Base-by-base conservation (phyloP, 2,113 vertebrate species). In the Rhipidura dahli region DNA sequence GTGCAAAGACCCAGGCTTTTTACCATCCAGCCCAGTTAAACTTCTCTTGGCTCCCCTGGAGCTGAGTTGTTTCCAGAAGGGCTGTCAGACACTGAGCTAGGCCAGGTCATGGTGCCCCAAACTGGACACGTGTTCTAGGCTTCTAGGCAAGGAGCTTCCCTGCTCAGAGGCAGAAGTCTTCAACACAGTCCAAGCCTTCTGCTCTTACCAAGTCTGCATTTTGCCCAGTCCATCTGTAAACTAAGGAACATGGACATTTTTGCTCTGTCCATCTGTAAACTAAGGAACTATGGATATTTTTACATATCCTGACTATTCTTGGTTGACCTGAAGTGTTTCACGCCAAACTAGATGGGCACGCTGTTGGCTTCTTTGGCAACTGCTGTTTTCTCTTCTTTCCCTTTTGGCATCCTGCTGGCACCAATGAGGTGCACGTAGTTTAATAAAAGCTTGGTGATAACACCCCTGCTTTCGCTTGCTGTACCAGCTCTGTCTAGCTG, bases 31-130 rank as follows among this genome's bases (percentile, higher is more conserved):
- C 26, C 57, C n/a, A 22, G 18, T 23, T 44, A 72, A 56, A 35
- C 12, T 65, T 47, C 23, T 30, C 44, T 39, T 68, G 44, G 30
- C 47, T 75, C 37, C 30, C 16, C 19, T 14, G 17, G 9, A 49
- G 65, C 49, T 33, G 12, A 45, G 7, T 2, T 53, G 18, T 22
- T 53, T 60, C 31, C 44, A n/a, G 37, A 44, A 11, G n/a, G 22
- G 40, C 22, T 9, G 2, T 61, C 9, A 4, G 37, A 61, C 12
- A 49, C 20, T 4, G 3, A 26, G 21, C 61, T 44, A 40, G 24
- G 44, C 30, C 61, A 75, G 11, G 5, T 20, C 0, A 0, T 7
- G 56, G 20, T 1, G 2, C 5, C 22, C 54, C 45, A 80, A 17
- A 42, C 5, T 3, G 18, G 53, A 61, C 0, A 0, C 24, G 13